Percentiles rank a stretch among this genome's conserved stretches.
Conservation (phyloP, 2,888 invertebrate species). For the Priocnemis perturbator region DNA sequence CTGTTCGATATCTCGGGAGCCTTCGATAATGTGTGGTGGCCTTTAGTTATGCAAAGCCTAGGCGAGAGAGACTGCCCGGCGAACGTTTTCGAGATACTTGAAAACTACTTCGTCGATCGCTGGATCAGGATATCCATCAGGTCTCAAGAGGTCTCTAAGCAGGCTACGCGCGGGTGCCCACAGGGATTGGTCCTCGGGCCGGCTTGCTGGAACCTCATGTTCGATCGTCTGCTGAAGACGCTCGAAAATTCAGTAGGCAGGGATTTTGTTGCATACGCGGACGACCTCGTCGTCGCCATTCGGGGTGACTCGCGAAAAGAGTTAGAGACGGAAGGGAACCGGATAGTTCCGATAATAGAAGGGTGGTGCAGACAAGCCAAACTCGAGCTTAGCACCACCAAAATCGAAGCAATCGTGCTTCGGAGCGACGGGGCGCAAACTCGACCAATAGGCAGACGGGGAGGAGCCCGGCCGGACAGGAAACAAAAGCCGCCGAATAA, state of each 20-base stretch:
- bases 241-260: background rate
- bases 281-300: conserved; percentile 33
- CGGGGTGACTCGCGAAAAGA: conserved; percentile 18
- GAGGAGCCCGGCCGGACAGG: background rate
- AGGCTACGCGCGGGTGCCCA: conserved; percentile 31
- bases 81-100: conserved; percentile 23
- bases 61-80: conserved; percentile 8
- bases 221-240: conserved; percentile 10
- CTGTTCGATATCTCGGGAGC: background rate
- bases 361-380: conserved; percentile 14
- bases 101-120: conserved; percentile 14
- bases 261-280: conserved; percentile 35
- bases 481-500: background rate
- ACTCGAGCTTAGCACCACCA: no score
- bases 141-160: conserved; percentile 5
- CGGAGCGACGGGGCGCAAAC: no score
- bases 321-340: no score
- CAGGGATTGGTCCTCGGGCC: conserved; percentile 40
- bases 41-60: background rate
- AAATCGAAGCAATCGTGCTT: no score
- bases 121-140: conserved; percentile 13
- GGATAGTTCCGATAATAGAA: conserved; percentile 3
- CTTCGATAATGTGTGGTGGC: conserved; percentile 7
- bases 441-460: background rate
- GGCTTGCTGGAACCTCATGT: conserved; percentile 24